Conservation (phyloP, 2,113 vertebrate genomes). For the Periophthalmodon schlosseri region DNA sequence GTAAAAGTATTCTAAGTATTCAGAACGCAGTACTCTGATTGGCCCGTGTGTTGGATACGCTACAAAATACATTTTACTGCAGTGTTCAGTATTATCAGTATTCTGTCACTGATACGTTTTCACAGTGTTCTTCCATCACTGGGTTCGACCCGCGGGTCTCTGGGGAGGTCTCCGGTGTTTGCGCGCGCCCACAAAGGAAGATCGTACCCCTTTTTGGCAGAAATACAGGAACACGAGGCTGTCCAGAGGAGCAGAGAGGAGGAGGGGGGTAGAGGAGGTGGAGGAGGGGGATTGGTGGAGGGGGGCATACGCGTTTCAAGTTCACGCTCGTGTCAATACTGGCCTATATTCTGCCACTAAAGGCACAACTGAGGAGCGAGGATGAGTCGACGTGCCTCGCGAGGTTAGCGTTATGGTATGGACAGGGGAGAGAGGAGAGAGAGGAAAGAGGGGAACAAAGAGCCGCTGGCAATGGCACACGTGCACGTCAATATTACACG, state of each 20-base stretch:
- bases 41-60: too few species aligned
- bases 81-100: too few species aligned
- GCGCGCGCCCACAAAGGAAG: constrained; percentile 29
- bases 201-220: neutral
- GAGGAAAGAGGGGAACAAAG: constrained; percentile 50
- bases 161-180: neutral
- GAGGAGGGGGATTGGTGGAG: neutral
- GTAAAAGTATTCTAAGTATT: too few species aligned
- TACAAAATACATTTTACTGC: too few species aligned
- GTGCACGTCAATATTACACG: constrained; percentile 63
- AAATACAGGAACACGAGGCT: neutral
- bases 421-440: too few species aligned
- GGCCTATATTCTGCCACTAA: constrained; percentile 32
- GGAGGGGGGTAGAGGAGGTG: neutral
- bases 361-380: constrained; percentile 1
- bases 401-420: neutral
- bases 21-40: too few species aligned
- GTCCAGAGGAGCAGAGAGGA: too few species aligned
- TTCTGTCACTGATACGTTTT: too few species aligned
- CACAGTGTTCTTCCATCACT: too few species aligned
- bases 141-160: neutral
- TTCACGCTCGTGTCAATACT: constrained; percentile 35
- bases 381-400: constrained; percentile 35
- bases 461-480: constrained; percentile 60
- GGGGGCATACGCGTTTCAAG: constrained; percentile 23